Percentiles rank a stretch among this genome's conserved stretches.
These are phyloP conservation scores for Resseliella maxima DNA, from an alignment of 2,888 invertebrate genomes.

Conservation along the genomic window DNA sequence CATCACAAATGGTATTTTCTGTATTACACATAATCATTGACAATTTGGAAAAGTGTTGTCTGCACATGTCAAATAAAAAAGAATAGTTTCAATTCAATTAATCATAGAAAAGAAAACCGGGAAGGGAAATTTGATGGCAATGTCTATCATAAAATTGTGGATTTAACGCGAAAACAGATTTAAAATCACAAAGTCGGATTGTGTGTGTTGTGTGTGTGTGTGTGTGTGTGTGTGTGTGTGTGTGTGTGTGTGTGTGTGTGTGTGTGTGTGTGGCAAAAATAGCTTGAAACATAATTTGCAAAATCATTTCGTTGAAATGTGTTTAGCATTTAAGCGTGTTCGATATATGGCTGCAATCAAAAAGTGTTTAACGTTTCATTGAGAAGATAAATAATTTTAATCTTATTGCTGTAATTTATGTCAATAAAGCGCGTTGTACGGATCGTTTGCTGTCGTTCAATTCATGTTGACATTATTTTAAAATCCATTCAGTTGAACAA, in stretches of 20 bases:
- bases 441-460: background rate
- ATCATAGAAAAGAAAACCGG: constrained; percentile 14
- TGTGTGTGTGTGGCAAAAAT: too few relatives aligned
- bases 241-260: too few relatives aligned
- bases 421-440: background rate
- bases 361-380: constrained; percentile 10
- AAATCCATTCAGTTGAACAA: background rate
- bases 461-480: background rate
- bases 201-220: too few relatives aligned
- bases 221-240: too few relatives aligned
- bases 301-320: too few relatives aligned
- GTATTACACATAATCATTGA: too few relatives aligned
- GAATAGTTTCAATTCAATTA: constrained; percentile 15
- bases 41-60: background rate
- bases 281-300: too few relatives aligned
- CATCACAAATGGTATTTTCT: background rate
- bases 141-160: background rate
- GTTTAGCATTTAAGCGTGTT: background rate
- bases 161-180: background rate
- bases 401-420: constrained; percentile 39
- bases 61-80: background rate
- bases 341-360: background rate
- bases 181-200: too few relatives aligned
- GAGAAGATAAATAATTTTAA: constrained; percentile 39
- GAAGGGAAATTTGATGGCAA: background rate